Evolutionary conservation across 2,888 invertebrate genomes (phyloP).

Genomic region (Rhingia rostrata): DNA sequence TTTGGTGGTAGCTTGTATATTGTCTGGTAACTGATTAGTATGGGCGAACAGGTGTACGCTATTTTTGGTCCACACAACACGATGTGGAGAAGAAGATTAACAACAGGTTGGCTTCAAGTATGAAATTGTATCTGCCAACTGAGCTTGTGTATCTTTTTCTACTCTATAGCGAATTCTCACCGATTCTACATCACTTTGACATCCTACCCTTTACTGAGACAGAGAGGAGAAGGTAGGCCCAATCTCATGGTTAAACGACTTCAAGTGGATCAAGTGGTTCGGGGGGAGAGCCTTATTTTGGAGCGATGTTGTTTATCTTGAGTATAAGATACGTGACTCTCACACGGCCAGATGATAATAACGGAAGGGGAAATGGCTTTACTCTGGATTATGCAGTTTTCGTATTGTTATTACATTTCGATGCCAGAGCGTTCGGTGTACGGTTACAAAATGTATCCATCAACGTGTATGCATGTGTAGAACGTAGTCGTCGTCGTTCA

Average conservation of each 20-base stretch:
- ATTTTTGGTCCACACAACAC: conserved; percentile 22
- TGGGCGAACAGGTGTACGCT: conserved; percentile 54
- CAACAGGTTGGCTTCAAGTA: conserved; percentile 51
- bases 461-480: conserved; percentile 28
- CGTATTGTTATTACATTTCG: conserved; percentile 61
- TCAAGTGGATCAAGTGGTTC: conserved; percentile 41
- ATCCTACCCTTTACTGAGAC: conserved; percentile 14
- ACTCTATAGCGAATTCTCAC: conserved; percentile 32
- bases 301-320: conserved; percentile 30
- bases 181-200: conserved; percentile 43
- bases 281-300: conserved; percentile 26
- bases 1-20: no score
- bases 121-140: conserved; percentile 57
- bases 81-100: conserved; percentile 11
- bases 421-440: conserved; percentile 63
- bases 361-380: conserved; percentile 63
- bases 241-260: conserved; percentile 52
- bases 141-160: conserved; percentile 43
- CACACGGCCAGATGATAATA: conserved; percentile 46
- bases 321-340: conserved; percentile 51
- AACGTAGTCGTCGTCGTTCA: conserved; percentile 38
- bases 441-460: conserved; percentile 70
- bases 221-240: conserved; percentile 23
- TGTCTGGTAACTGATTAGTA: not conserved
- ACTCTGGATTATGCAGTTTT: conserved; percentile 10